Percentiles rank a stretch among this genome's conserved stretches.
These are phyloP conservation scores for Cetoscarus ocellatus DNA, from an alignment of 2,797 vertebrate genomes.

Conservation along the genomic window DNA sequence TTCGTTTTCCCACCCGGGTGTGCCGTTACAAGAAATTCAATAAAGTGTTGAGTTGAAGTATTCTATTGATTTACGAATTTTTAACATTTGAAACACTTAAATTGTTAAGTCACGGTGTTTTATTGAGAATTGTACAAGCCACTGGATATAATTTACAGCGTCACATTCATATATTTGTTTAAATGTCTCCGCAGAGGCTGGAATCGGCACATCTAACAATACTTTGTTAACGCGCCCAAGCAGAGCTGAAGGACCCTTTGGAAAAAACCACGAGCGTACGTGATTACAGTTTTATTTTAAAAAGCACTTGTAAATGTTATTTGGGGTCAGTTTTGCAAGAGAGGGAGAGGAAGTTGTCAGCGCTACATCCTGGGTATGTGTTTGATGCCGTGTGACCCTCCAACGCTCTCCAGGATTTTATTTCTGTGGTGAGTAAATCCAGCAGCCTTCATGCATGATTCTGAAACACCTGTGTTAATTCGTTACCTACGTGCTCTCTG, in stretches of 20 bases:
- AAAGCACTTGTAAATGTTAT: neutral
- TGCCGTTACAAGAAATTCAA: neutral
- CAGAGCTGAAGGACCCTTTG: conserved; percentile 55
- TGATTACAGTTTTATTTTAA: conserved; percentile 8
- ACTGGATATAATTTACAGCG: accelerated
- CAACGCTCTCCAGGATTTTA: neutral
- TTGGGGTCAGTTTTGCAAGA: neutral
- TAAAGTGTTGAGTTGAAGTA: no score
- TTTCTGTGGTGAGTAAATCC: conserved; percentile 38
- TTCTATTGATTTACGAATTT: no score
- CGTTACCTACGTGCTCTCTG: conserved; percentile 36
- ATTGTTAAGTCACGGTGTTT: no score
- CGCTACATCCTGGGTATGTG: neutral
- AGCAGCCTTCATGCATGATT: conserved; percentile 1
- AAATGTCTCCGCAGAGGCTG: conserved; percentile 6
- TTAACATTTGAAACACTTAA: no score
- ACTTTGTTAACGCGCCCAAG: conserved; percentile 22
- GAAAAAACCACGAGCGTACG: conserved; percentile 35
- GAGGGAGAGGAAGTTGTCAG: neutral
- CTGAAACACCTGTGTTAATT: neutral
- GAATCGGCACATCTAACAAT: neutral
- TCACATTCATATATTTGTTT: neutral
- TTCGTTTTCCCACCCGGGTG: conserved; percentile 10
- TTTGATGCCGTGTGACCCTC: conserved; percentile 16
- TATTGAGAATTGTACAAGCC: neutral